phyloP scores from a whole-genome alignment of 2,888 invertebrate genomes.

The Ophioninae sp. region DNA sequence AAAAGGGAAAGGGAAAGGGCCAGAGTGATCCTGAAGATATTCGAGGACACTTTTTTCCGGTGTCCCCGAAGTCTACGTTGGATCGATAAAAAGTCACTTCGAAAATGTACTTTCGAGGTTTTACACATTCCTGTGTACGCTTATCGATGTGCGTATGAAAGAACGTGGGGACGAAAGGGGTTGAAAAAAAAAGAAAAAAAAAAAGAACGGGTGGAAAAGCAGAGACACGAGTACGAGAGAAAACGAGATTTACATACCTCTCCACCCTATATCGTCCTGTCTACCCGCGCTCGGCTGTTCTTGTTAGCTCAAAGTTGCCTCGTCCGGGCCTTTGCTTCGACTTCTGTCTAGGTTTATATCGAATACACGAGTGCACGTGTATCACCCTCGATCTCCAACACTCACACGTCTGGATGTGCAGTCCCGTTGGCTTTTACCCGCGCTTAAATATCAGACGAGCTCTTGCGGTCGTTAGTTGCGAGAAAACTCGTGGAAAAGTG shows the following conservation, averaged over 20 bases:
- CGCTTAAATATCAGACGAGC: constrained; percentile 70
- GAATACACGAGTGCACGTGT: not conserved
- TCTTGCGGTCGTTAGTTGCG: constrained; percentile 68
- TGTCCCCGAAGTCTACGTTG: not conserved
- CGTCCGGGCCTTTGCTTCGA: constrained; percentile 69
- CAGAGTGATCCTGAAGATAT: not conserved
- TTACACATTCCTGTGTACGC: not conserved
- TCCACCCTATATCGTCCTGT: constrained; percentile 61
- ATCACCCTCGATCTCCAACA: not conserved
- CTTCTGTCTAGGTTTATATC: not conserved
- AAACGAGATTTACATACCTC: constrained; percentile 74
- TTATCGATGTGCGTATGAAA: constrained; percentile 20
- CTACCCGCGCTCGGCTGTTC: constrained; percentile 67
- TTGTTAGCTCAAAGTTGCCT: constrained; percentile 78
- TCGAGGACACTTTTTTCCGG: not conserved
- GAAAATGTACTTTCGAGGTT: not conserved
- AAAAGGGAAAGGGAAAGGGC: constrained; percentile 54
- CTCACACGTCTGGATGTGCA: not conserved
- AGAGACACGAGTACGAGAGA: constrained; percentile 69
- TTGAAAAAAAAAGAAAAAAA: constrained; percentile 1
- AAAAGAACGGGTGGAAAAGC: constrained; percentile 41
- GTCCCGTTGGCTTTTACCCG: constrained; percentile 70
- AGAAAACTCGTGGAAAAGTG: constrained; percentile 67
- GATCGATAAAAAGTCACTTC: not conserved
- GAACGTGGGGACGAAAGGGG: constrained; percentile 38